Conservation (phyloP, 2,888 invertebrate species). For the Tryphoninae sp. region DNA sequence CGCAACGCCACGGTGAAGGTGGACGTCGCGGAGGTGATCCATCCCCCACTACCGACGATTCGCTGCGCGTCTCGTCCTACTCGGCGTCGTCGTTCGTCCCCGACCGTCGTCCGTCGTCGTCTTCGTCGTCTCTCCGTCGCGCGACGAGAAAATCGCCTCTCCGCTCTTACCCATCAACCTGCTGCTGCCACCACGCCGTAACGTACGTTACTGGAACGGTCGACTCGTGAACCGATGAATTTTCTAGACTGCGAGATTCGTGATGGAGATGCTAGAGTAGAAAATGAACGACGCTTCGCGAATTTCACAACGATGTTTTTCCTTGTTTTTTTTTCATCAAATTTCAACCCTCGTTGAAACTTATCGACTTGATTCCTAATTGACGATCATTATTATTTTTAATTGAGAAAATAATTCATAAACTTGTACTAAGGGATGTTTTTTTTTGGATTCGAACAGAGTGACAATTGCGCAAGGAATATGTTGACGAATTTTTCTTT, state of each 20-base stretch:
- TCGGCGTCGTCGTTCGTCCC: conserved; percentile 67
- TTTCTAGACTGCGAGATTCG: not conserved
- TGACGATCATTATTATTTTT: too few relatives aligned
- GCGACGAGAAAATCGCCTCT: conserved; percentile 73
- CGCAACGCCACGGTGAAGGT: conserved; percentile 51
- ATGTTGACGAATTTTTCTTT: too few relatives aligned
- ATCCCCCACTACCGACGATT: conserved; percentile 73
- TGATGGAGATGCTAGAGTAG: not conserved
- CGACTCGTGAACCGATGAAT: conserved; percentile 34
- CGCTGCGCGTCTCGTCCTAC: conserved; percentile 76
- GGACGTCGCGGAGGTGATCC: conserved; percentile 63
- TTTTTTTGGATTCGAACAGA: too few relatives aligned
- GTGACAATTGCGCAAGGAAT: too few relatives aligned
- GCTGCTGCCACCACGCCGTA: conserved; percentile 71
- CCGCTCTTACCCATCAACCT: conserved; percentile 73
- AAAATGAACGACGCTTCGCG: conserved; percentile 8
- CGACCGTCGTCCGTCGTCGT: conserved; percentile 71
- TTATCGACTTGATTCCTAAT: too few relatives aligned
- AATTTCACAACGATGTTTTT: not conserved
- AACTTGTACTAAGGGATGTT: too few relatives aligned
- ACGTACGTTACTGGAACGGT: conserved; percentile 23
- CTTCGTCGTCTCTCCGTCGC: conserved; percentile 68
- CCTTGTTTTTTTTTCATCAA: not conserved
- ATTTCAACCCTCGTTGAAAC: not conserved
- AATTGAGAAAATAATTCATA: too few relatives aligned